Base-by-base conservation (phyloP, 1,140 invertebrate genomes). In the Drosophila burlai region DNA sequence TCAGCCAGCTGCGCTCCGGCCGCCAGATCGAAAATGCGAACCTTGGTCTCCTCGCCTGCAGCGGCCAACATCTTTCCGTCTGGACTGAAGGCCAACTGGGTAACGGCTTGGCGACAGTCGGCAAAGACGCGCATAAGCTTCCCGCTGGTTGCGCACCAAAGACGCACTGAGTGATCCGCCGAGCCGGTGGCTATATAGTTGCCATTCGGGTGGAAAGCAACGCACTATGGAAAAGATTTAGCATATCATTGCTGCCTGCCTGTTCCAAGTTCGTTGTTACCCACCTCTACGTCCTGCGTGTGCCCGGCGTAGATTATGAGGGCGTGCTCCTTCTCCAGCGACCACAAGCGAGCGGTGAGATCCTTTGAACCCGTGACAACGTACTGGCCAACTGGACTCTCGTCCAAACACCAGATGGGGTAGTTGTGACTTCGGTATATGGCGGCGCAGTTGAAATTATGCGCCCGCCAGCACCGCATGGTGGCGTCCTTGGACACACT, bases 301-400 rank as follows among this genome's bases (percentile, higher is more conserved):
- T 98, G 97, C 16, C 97, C 97, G 49, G 95, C 96, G 92, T 97
- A 97, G 73, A 97, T 95, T 77, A 97, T 94, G 2, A 98, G 93
- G 38, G 96, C 96, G 93, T 96, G 96, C 43, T 96, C 96, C 73
- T 95, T 95, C 92, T 97, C 97, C 73, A 97, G 93, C n/a, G 95
- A 95, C 97, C 97, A 98, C 34, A 98, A 92, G 87, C 97, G 95
- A 4, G 96, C 97, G 42, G 97, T 98, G 81, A 95, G 94, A 92
- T 98, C 98, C 71, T 96, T 95, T 45, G 97, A 98, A 52, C 96
- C 97, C 8, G 97, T 97, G 2, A 95, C 96, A 89, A 97, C 95
- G 89, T 96, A 97, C 54, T 95, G 93, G 61, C 95, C 95, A 81
- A 96, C 95, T 71, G 95, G 95, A 92, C 96, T 96, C 21, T 96